Base-by-base conservation (phyloP, 2,113 vertebrate genomes). In the Clarias macrocephalus region DNA sequence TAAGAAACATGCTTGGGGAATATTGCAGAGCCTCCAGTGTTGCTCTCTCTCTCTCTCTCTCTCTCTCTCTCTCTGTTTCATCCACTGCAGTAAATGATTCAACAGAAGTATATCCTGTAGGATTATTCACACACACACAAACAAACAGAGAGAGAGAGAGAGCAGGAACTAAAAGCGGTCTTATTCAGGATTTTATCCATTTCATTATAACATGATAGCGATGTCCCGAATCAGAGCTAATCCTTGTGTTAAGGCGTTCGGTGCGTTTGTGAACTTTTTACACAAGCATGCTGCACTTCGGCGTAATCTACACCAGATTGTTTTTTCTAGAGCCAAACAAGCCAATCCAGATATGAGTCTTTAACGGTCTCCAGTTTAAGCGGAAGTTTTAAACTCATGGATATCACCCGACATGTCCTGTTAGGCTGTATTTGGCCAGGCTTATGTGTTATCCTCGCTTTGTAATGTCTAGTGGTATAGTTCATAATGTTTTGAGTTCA, bases 51-150 rank as follows among this genome's bases (percentile, higher is more conserved):
- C 11, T 76, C 37, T 28, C 33, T 60, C 30, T 59, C 18, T 66
- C 23, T 21, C 5, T 59, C 23, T 81, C 68, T 33, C 18, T 60
- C 56, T 25, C 4, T 66, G 9, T 79, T 54, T 59, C 28, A 57
- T 33, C 3, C 75, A 66, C 85, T 68, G 72, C 62, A 86, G 85
- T 80, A 86, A 83, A 89, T 48, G 68, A 80, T 52, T 65, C 42
- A 68, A 80, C 28, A 30, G 62, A 57, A 77, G 52, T 57, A 52
- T 52, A 37, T 37, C 60, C 60, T 56, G 60, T 52, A 77, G 57
- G 52, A 54, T 52, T 66, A 63, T 77, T 65, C 25, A 16, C 48
- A 18, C n/a, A 28, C 65, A 28, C 52, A 77, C 75, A 77, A 48
- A 77, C 75, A 77, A 25, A 77, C 25, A 77, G 12, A 18, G 42